Base-by-base conservation (phyloP, 2,113 vertebrate genomes). In the Eurystomus gularis region DNA sequence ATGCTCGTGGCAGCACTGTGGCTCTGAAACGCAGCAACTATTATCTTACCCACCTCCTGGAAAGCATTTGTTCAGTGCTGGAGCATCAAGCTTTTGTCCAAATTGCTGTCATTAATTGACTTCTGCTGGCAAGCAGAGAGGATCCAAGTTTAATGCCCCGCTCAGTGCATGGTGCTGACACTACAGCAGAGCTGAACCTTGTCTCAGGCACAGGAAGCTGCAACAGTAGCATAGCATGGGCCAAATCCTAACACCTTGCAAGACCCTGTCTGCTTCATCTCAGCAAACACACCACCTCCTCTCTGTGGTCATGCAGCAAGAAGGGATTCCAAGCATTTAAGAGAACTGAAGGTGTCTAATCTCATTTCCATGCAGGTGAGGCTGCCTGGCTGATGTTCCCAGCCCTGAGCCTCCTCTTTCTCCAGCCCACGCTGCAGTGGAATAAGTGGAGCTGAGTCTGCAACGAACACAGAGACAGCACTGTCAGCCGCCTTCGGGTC, bases 191-290 rank as follows among this genome's bases (percentile, higher is more conserved):
- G 35, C 40, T 79, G 40, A 40, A 24, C 35, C 25, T 23, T 6
- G 2, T 2, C 18, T 8, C 0, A 0, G 31, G 10, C 10, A 9
- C 0, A 1, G 44, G 33, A 46, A 51, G 42, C 20, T 15, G 28
- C 35, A 44, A 48, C 2, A 1, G 33, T 17, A 42, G 31, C 1
- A 1, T 6, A 19, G 18, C 23, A 13, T 13, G 4, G 3, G 26
- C 31, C 1, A 2, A 78, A 48, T 21, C 35, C 40, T n/a, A 37
- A 44, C 3, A 0, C 40, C 24, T 65, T 29, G 31, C 2, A 0
- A n/a, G 19, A 25, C 21, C 21, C 29, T 0, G 0, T 7, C 62
- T 68, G 52, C 31, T 7, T 31, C 57, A 17, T 11, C 51, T 29
- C 44, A 48, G n/a, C 5, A 2, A 40, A 62, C 28, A 31, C 35